Base-by-base conservation (phyloP, 2,113 vertebrate species). In the Cynoglossus semilaevis region DNA sequence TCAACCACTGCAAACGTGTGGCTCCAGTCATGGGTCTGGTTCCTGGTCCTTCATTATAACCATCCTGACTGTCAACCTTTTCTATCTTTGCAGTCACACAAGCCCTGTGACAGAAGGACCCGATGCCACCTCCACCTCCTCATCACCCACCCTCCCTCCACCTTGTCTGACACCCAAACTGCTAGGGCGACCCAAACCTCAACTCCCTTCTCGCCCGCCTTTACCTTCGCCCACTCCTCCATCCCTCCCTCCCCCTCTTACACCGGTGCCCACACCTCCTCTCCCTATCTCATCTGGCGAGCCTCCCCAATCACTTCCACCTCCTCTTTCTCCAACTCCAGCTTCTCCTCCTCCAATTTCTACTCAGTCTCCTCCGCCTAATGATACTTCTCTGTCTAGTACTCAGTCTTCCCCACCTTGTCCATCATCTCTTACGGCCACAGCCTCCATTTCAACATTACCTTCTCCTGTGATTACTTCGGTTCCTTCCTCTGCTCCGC, bases 111-210 rank as follows among this genome's bases (percentile, higher is more conserved):
- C 63, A 19, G 76, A 50, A 74, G 46, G 57, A 22, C 59, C 36
- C 4, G 36, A 65, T 43, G 17, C 63, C 7, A 36, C 62, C 15
- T 10, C 71, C 43, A 3, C 18, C 72, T 35, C 60, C 36, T 51
- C 70, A 6, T 43, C 74, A 6, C 47, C 62, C 55, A 58, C 74
- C n/a, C 12, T 53, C 16, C 38, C 62, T 10, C 70, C 61, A 0
- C 55, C 65, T 12, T 71, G 67, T 18, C 11, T 67, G 36, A 59
- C 42, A 1, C 47, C 67, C 15, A 45, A 65, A 14, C 73, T 58
- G 12, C 76, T 77, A 9, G 58, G 65, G 18, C 71, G 79, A 51
- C 78, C 80, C 52, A 84, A 63, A 16, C 81, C 80, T 1, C 77
- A 51, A 35, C 63, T 74, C 9, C 77, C 76, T 9, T 56, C 73